Percentiles rank a stretch among this genome's conserved stretches.
These are phyloP conservation scores for Dioctria linearis DNA, from an alignment of 2,888 invertebrate genomes.

Conservation along the genomic window DNA sequence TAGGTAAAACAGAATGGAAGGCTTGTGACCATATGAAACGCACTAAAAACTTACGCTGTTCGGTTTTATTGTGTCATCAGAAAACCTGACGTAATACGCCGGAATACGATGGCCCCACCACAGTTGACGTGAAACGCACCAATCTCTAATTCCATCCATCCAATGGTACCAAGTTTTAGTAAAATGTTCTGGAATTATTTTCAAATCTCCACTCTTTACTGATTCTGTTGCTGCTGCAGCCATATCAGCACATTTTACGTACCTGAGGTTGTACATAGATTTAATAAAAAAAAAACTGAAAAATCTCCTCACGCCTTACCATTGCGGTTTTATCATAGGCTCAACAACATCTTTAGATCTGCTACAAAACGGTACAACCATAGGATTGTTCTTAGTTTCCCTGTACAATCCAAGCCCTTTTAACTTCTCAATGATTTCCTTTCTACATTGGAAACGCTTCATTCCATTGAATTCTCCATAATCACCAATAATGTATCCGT, in stretches of 20 bases:
- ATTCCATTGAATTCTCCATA: slow-evolving; percentile 87
- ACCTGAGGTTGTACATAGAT: slow-evolving; percentile 71
- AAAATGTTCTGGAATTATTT: slow-evolving; percentile 92
- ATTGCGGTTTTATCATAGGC: slow-evolving; percentile 95
- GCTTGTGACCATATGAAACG: too few species aligned
- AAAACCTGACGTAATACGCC: slow-evolving; percentile 84
- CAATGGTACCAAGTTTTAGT: slow-evolving; percentile 95
- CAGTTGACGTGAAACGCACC: slow-evolving; percentile 98
- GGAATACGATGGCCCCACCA: slow-evolving; percentile 99
- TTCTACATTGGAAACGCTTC: slow-evolving; percentile 92
- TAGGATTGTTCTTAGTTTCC: slow-evolving; percentile 90
- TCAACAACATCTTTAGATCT: slow-evolving; percentile 98
- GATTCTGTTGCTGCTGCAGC: slow-evolving; percentile 86
- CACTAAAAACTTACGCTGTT: slow-evolving; percentile 65
- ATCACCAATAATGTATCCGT: slow-evolving; percentile 86
- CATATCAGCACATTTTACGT: slow-evolving; percentile 92
- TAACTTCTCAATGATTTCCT: slow-evolving; percentile 83
- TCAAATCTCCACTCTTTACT: slow-evolving; percentile 85
- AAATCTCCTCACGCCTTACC: slow-evolving; percentile 75
- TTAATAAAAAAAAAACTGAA: not conserved
- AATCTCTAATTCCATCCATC: slow-evolving; percentile 97
- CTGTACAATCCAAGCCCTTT: slow-evolving; percentile 81
- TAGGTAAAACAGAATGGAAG: too few species aligned
- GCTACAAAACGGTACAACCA: slow-evolving; percentile 97
- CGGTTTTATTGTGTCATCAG: slow-evolving; percentile 68